These are phyloP conservation scores for Drosophila nigrodunni DNA, from an alignment of 1,140 invertebrate species.

Conservation along the genomic window DNA sequence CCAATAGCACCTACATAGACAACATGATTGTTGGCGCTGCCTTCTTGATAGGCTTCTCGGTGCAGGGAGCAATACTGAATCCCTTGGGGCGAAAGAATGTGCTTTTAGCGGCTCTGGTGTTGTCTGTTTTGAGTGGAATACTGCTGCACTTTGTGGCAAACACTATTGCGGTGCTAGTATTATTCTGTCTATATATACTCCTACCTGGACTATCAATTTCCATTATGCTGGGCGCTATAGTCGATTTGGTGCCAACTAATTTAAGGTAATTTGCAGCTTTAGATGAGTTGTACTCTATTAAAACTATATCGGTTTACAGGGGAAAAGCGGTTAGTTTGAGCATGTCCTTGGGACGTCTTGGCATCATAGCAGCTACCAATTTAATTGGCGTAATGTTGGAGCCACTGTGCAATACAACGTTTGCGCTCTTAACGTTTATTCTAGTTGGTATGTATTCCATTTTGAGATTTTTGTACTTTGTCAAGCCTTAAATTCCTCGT, in stretches of 20 bases:
- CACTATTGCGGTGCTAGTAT: conserved; percentile 65
- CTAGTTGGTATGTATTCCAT: conserved; percentile 57
- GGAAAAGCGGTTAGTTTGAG: conserved; percentile 87
- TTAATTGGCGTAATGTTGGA: conserved; percentile 86
- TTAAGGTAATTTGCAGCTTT: conserved; percentile 63
- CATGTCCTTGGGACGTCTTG: conserved; percentile 87
- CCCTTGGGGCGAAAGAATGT: conserved; percentile 80
- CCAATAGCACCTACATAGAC: conserved; percentile 80
- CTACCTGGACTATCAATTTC: conserved; percentile 84
- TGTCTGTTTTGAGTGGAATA: conserved; percentile 63
- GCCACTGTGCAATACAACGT: conserved; percentile 86
- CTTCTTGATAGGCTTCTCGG: conserved; percentile 76
- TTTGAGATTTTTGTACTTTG: neutral
- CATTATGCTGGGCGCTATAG: conserved; percentile 84
- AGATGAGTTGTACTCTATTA: neutral
- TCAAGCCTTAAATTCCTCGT: conserved; percentile 4
- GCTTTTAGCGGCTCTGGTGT: conserved; percentile 53
- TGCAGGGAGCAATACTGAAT: conserved; percentile 76
- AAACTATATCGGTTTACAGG: conserved; percentile 65
- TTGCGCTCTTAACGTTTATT: conserved; percentile 64
- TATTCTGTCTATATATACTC: conserved; percentile 83
- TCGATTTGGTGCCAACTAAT: conserved; percentile 85
- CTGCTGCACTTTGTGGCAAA: conserved; percentile 72
- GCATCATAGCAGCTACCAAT: conserved; percentile 86
- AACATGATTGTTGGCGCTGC: conserved; percentile 80